A percentile compares a stretch with the other conserved stretches of the same genome.
Evolutionary conservation across 2,888 invertebrate species (phyloP).

Genomic region (Branchellion lobata): DNA sequence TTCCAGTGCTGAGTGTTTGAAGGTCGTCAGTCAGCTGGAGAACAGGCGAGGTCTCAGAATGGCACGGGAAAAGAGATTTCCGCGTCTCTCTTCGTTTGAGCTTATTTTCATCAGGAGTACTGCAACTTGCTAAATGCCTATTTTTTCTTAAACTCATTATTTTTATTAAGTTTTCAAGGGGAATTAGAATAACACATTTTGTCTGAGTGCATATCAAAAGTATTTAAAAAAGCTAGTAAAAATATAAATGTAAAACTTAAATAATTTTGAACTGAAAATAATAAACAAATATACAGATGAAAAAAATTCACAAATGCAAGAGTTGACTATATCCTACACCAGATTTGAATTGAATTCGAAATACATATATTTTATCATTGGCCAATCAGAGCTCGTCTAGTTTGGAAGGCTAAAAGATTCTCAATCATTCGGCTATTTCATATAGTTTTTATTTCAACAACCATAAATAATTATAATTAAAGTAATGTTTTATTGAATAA

Average conservation of each 20-base stretch:
- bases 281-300: neutral
- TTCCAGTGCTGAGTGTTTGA: neutral
- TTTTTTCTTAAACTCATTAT: neutral
- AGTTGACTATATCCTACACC: neutral
- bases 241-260: too few species aligned
- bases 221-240: too few species aligned
- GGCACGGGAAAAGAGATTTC: neutral
- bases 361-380: neutral
- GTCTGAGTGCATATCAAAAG: too few species aligned
- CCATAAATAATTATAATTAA: too few species aligned
- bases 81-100: neutral
- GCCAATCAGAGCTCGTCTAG: neutral
- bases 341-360: conserved; percentile 16
- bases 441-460: too few species aligned
- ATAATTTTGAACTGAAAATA: too few species aligned
- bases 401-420: neutral
- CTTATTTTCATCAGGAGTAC: neutral
- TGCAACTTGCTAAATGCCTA: neutral
- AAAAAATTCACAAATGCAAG: neutral
- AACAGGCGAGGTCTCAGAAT: neutral
- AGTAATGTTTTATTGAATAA: too few species aligned
- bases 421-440: neutral
- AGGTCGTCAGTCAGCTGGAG: conserved; percentile 14
- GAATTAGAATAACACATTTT: too few species aligned
- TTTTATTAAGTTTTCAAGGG: too few species aligned